These are phyloP conservation scores for Lepus americanus DNA, from an alignment of 2,113 vertebrate genomes.

Conservation along the genomic window DNA sequence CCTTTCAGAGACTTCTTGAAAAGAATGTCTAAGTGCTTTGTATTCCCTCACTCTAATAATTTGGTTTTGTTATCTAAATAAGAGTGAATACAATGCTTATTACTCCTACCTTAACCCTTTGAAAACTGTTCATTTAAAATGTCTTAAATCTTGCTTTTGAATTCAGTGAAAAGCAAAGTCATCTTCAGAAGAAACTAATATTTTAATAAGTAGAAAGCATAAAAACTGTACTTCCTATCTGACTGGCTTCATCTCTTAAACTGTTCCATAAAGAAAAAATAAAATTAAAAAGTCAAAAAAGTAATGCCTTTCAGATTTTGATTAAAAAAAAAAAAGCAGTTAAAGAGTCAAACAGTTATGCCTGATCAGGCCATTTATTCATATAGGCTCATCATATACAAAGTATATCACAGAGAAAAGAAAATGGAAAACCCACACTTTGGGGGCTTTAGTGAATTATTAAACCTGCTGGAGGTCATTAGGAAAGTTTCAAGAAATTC, in stretches of 20 bases:
- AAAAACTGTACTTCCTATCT: constrained; percentile 65
- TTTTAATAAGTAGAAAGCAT: constrained; percentile 50
- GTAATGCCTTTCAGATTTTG: constrained; percentile 79
- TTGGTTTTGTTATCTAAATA: constrained; percentile 40
- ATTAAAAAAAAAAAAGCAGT: constrained; percentile 69
- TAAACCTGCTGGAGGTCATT: constrained; percentile 7
- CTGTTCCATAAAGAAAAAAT: constrained; percentile 59
- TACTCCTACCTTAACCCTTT: constrained; percentile 12
- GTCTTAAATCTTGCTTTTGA: background rate
- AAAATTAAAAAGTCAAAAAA: constrained; percentile 60
- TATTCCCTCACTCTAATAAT: constrained; percentile 2
- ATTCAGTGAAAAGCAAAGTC: constrained; percentile 64
- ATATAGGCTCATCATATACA: constrained; percentile 72
- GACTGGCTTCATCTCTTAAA: constrained; percentile 61
- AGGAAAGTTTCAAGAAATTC: background rate
- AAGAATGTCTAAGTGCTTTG: constrained; percentile 38
- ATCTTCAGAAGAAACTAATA: constrained; percentile 60
- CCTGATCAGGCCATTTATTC: constrained; percentile 82
- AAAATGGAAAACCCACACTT: constrained; percentile 27
- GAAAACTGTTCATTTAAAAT: constrained; percentile 46
- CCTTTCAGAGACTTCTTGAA: constrained; percentile 42
- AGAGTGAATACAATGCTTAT: constrained; percentile 29
- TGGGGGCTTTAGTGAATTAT: constrained; percentile 39
- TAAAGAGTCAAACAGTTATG: constrained; percentile 74
- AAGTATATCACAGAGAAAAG: constrained; percentile 66